Percentiles rank a stretch among this genome's conserved stretches.
These are phyloP conservation scores for Amaurobius ferox DNA, from an alignment of 2,888 invertebrate species.

Conservation along the genomic window DNA sequence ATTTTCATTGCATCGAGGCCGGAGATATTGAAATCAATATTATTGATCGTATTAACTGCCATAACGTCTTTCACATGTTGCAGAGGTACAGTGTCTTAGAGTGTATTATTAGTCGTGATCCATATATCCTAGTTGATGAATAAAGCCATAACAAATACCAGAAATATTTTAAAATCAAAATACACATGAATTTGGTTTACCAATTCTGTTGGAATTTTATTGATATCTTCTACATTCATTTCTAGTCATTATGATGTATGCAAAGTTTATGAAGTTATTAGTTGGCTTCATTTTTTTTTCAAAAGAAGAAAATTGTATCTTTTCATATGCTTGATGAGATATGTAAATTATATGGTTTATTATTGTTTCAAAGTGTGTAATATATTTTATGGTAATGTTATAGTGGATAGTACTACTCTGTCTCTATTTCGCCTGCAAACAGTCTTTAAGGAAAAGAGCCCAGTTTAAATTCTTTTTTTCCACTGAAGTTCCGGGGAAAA, in stretches of 20 bases:
- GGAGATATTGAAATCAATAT: constrained; percentile 3
- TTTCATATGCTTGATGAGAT: constrained; percentile 13
- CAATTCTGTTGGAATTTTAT: neutral
- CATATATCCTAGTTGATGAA: neutral
- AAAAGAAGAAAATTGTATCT: neutral
- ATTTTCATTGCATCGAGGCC: neutral
- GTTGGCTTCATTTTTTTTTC: neutral
- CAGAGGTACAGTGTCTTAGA: constrained; percentile 58
- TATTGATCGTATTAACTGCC: constrained; percentile 61
- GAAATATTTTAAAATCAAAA: neutral
- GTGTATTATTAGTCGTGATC: neutral
- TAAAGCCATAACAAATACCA: neutral
- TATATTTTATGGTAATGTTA: constrained; percentile 72
- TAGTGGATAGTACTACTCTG: constrained; percentile 50
- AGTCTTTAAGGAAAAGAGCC: constrained; percentile 33
- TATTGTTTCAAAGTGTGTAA: constrained; percentile 61
- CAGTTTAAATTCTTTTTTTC: constrained; percentile 43
- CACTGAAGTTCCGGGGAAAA: constrained; percentile 34
- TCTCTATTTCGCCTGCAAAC: constrained; percentile 44
- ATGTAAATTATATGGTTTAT: constrained; percentile 44
- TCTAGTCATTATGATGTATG: neutral
- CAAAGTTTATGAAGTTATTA: neutral
- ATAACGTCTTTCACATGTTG: constrained; percentile 62
- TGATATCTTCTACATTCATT: neutral
- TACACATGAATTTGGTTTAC: neutral